Base-by-base conservation (phyloP, 1,140 invertebrate genomes). In the Drosophila virilis region DNA sequence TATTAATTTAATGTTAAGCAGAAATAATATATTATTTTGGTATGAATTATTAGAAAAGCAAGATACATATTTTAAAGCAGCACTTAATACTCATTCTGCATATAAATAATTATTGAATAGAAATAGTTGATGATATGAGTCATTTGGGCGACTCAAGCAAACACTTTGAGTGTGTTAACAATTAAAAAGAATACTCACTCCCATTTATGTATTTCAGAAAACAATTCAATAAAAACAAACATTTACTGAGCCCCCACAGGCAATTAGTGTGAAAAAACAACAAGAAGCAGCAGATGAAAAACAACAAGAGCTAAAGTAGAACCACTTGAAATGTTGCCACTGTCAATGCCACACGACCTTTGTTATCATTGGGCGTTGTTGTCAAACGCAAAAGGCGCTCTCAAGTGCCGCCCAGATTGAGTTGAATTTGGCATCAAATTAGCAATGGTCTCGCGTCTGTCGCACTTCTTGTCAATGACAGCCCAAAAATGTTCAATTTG, bases 311-410 rank as follows among this genome's bases (percentile, higher is more conserved):
- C 40, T 61, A 59, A 54, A 67, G 35, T 59, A 7, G 42, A 67
- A 54, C 3, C 67, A 75, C 72, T 75, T 70, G 59, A 75, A 71
- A 64, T 64, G 37, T 75, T 64, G 72, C 45, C 65, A 74, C 57
- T 61, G 71, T 69, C 72, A 74, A 62, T 74, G 72, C 42, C 72
- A 75, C 66, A 50, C 72, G 59, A 73, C 70, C 64, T 68, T 58
- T 74, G 58, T 64, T 57, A 57, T 45, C 45, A 32, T 62, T 55
- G 52, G 64, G 43, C 38, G 46, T 10, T 70, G 52, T 61, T 74
- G 70, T 75, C 73, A 71, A 65, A 62, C 48, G 73, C 73, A 71
- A 71, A 75, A 70, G 66, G 17, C 60, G 59, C 68, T 75, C 68
- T 75, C 68, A 65, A 75, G 73, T 75, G 71, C 17, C 55, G 35